Base-by-base conservation (phyloP, 2,888 invertebrate species). In the Pilophorus perplexus region DNA sequence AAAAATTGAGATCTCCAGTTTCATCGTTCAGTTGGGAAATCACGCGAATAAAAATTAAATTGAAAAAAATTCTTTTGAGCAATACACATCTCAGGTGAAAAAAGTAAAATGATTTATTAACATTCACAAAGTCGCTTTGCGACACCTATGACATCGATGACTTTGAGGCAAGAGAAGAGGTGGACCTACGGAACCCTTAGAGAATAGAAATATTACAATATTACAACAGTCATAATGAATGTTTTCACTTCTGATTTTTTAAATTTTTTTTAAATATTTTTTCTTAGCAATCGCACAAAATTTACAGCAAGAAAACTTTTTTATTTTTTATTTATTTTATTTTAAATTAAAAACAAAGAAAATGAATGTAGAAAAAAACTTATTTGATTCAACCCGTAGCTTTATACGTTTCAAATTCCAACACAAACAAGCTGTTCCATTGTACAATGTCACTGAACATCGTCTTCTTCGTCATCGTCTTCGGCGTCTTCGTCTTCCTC, bases 401-500 rank as follows among this genome's bases (percentile, higher is more conserved):
- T n/a, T 16, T 46, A 25, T 27, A 46, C 46, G 20, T 20, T 62
- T 52, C 28, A 59, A 59, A 59, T 59, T 62, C 62, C 62, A 46
- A 62, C 62, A 62, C 62, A 37, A 44, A 42, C 60, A 40, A 42
- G 60, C 33, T 44, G 46, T 28, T 46, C 28, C 16, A 46, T 46
- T 18, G 23, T 46, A 46, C 27, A 62, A 62, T 62, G 62, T 62
- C 62, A 62, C 62, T 62, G 46, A 62, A 62, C 62, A 48, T 62
- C 62, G 40, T 62, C 62, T 12, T 62, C 62, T 52, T 52, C 46
- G 5, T 73, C 72, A 37, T 73, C 73, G 5, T 73, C 73, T 20
- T 73, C 74, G 38, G 72, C 73, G 40, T 71, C 72, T n/a, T 73
- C 73, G 6, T 72, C 72, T 46, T 72, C 71, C 20, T 73, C 73